Conservation (phyloP, 2,888 invertebrate genomes). For the Tenthredo livida region DNA sequence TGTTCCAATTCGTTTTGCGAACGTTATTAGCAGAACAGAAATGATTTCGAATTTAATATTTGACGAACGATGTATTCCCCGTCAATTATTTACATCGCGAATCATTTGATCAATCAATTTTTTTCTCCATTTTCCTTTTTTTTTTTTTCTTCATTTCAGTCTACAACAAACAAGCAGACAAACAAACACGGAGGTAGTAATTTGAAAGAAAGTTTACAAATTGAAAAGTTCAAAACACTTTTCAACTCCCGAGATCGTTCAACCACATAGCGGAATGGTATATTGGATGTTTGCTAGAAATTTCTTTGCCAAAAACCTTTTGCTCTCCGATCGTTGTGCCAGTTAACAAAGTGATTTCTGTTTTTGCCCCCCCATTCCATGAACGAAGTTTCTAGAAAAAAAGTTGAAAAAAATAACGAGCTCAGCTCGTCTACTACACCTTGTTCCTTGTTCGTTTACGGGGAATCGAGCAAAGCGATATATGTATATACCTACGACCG, state of each 20-base stretch:
- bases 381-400: background rate
- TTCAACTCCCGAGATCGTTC: constrained; percentile 14
- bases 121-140: background rate
- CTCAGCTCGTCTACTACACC: constrained; percentile 8
- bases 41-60: background rate
- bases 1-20: background rate
- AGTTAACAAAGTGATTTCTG: constrained; percentile 45
- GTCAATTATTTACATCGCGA: background rate
- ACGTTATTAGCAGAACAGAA: background rate
- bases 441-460: background rate
- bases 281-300: constrained; percentile 31
- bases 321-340: constrained; percentile 5
- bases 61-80: background rate
- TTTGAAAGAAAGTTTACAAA: constrained; percentile 22
- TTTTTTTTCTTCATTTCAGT: background rate
- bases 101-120: background rate
- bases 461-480: background rate
- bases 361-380: constrained; percentile 2
- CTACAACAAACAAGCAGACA: background rate
- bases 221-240: constrained; percentile 35
- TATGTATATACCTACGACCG: background rate
- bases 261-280: background rate
- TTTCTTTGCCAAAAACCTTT: constrained; percentile 19
- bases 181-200: constrained; percentile 5
- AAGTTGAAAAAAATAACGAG: background rate